Evolutionary conservation across 2,113 vertebrate species (phyloP).

Genomic region (Furnarius figulus): DNA sequence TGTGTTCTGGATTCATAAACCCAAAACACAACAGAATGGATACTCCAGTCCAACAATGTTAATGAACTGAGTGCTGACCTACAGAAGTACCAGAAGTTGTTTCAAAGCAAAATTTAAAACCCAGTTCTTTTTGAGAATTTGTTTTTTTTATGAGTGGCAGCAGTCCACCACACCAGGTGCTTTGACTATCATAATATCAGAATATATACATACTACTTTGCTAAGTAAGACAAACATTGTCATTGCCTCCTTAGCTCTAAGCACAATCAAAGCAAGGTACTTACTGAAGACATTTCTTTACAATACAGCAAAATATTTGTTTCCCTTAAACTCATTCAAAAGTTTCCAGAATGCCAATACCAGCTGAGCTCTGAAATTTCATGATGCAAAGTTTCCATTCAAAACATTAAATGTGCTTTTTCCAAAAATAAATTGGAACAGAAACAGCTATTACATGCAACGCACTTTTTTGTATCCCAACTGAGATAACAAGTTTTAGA

Average conservation of each 20-base stretch:
- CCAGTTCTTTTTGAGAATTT: not conserved
- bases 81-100: not conserved
- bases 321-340: not conserved
- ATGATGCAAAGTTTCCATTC: constrained; percentile 3
- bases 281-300: not conserved
- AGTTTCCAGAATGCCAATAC: not conserved
- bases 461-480: constrained; percentile 11
- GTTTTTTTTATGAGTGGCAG: not conserved
- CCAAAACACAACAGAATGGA: not conserved
- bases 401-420: constrained; percentile 25
- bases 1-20: not conserved
- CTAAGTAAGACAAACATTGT: not conserved
- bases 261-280: not conserved
- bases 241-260: not conserved
- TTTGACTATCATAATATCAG: not conserved
- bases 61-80: not conserved
- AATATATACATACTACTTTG: not conserved
- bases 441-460: constrained; percentile 24
- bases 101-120: not conserved
- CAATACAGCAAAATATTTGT: not conserved
- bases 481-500: constrained; percentile 51
- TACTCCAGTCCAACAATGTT: not conserved
- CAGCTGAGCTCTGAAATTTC: constrained; percentile 23
- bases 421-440: constrained; percentile 25
- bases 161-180: not conserved